phyloP scores from a whole-genome alignment of 64 coral and sea anemone species.

The Dendronephthya gigantea region DNA sequence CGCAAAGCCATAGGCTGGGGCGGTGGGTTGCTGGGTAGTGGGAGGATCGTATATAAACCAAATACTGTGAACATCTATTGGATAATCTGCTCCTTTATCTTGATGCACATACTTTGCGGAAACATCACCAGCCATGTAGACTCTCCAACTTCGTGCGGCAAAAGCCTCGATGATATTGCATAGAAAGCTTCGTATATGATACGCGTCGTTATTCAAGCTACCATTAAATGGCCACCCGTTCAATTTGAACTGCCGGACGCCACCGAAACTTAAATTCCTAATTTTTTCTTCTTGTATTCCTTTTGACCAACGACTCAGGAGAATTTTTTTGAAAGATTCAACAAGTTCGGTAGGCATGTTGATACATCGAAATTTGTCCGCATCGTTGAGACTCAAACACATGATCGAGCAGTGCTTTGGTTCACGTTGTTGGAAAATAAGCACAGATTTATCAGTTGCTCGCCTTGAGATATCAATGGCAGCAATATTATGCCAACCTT shows the following conservation, averaged over 20 bases:
- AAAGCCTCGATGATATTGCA: neutral
- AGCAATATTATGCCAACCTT: constrained; percentile 58
- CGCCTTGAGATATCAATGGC: constrained; percentile 45
- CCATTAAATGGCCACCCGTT: neutral
- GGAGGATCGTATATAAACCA: neutral
- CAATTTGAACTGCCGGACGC: neutral
- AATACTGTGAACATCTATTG: neutral
- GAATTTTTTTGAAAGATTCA: neutral
- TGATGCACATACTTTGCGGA: neutral
- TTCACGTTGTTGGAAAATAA: constrained; percentile 46
- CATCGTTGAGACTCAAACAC: constrained; percentile 54
- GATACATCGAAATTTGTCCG: constrained; percentile 71
- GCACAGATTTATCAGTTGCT: constrained; percentile 35
- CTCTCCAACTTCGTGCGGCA: neutral
- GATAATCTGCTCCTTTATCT: neutral
- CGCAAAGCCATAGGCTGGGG: neutral
- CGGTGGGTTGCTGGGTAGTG: neutral
- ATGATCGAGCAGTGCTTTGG: constrained; percentile 38
- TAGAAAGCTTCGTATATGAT: neutral
- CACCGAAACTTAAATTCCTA: neutral
- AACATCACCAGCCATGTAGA: neutral
- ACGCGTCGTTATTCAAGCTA: neutral
- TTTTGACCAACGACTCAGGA: neutral
- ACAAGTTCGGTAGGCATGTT: constrained; percentile 61
- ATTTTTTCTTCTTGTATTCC: neutral